These are phyloP conservation scores for Drosophila pachea DNA, from an alignment of 1,140 invertebrate species.

Conservation along the genomic window DNA sequence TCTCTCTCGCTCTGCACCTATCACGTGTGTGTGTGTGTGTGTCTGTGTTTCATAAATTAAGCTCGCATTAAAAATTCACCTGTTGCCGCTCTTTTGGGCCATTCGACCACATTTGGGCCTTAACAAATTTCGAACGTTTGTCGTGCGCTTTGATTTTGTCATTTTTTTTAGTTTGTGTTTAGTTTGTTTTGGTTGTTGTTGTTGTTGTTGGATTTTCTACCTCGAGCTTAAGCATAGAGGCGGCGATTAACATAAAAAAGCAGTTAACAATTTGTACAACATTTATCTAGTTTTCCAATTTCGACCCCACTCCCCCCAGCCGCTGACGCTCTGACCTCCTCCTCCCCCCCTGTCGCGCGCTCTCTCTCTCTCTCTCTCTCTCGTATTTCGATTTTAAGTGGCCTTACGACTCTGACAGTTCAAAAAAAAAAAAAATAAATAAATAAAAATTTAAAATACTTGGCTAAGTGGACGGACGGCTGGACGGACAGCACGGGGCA, in stretches of 20 bases:
- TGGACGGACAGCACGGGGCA: not conserved
- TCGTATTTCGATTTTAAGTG: constrained; percentile 58
- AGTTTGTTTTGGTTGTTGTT: constrained; percentile 25
- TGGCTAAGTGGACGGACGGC: constrained; percentile 20
- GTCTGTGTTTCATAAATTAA: constrained; percentile 48
- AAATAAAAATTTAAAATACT: no score
- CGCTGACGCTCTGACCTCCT: no score
- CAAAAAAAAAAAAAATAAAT: no score
- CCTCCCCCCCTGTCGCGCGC: not conserved
- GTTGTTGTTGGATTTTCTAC: constrained; percentile 2
- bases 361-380: not conserved
- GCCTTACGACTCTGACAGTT: constrained; percentile 58
- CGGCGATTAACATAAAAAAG: constrained; percentile 74
- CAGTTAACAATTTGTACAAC: constrained; percentile 78
- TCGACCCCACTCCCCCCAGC: constrained; percentile 6
- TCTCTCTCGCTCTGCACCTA: no score
- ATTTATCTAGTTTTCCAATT: constrained; percentile 76
- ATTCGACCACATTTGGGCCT: constrained; percentile 26
- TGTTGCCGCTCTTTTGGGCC: constrained; percentile 25
- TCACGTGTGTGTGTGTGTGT: no score
- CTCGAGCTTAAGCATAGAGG: constrained; percentile 58
- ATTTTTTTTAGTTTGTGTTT: constrained; percentile 35
- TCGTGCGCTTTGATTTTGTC: constrained; percentile 72
- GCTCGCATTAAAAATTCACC: constrained; percentile 33
- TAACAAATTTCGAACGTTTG: constrained; percentile 41